phyloP scores from a whole-genome alignment of 2,113 vertebrate species.

The Butorides virescens region DNA sequence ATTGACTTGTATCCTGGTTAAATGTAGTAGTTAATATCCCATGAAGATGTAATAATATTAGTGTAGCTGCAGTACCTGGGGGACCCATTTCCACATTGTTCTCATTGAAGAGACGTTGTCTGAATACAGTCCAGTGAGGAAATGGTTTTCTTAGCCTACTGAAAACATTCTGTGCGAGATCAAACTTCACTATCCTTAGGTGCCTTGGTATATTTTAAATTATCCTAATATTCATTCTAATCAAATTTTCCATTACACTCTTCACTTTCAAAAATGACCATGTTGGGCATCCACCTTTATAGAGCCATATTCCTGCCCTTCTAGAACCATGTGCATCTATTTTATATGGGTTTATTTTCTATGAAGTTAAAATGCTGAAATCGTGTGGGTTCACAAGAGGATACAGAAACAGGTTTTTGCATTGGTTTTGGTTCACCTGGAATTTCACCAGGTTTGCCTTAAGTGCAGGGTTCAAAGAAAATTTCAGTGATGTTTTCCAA shows the following conservation, averaged over 20 bases:
- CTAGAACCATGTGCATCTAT: background rate
- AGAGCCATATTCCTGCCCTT: background rate
- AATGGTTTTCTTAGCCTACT: background rate
- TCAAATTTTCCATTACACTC: background rate
- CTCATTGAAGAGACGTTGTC: background rate
- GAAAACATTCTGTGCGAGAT: rapidly evolving
- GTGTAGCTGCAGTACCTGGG: background rate
- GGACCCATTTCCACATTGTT: background rate
- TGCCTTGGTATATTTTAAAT: background rate
- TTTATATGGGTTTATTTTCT: background rate
- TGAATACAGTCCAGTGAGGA: background rate
- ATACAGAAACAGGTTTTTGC: background rate
- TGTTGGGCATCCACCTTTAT: background rate
- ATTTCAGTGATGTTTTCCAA: background rate
- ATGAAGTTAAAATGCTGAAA: background rate
- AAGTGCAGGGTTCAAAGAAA: conserved; percentile 19
- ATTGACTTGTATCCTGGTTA: background rate
- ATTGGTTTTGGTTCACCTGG: background rate
- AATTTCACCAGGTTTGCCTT: background rate
- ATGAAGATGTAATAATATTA: background rate
- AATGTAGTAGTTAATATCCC: background rate
- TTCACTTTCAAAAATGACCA: background rate
- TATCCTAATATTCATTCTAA: background rate
- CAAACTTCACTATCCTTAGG: background rate
- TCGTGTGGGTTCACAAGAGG: conserved; percentile 3